phyloP scores from a whole-genome alignment of 2,888 invertebrate species.

The Digitonthophagus gazella region DNA sequence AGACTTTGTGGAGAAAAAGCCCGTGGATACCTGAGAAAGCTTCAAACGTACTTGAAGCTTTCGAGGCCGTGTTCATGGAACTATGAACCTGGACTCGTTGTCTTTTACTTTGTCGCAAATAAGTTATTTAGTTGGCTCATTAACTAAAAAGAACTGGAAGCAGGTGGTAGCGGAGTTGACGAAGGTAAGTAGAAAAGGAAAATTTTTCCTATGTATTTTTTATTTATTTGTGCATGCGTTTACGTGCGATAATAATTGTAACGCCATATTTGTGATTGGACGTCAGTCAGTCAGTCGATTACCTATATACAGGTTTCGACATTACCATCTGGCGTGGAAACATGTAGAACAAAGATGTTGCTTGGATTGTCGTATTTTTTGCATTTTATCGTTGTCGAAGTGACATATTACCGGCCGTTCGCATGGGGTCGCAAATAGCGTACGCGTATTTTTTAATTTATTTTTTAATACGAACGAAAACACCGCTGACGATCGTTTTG shows the following conservation, averaged over 20 bases:
- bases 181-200: conserved; percentile 68
- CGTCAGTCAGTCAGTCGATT: conserved; percentile 22
- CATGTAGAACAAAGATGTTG: conserved; percentile 45
- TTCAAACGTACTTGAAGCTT: conserved; percentile 94
- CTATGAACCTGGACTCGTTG: conserved; percentile 99
- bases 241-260: conserved; percentile 24
- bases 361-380: conserved; percentile 41
- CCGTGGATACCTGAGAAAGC: conserved; percentile 81
- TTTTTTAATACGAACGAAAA: too few species aligned
- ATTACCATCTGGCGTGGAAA: conserved; percentile 40
- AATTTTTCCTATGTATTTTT: too few species aligned
- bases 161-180: conserved; percentile 85
- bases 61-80: conserved; percentile 82
- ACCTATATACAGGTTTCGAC: conserved; percentile 25
- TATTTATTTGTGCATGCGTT: too few species aligned
- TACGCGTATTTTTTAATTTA: conserved; percentile 16
- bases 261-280: conserved; percentile 26
- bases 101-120: conserved; percentile 99
- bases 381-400: conserved; percentile 28
- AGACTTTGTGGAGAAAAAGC: conserved; percentile 56
- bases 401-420: conserved; percentile 26
- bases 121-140: conserved; percentile 93
- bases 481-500: conserved; percentile 32
- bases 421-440: conserved; percentile 15
- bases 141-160: conserved; percentile 94